These are phyloP conservation scores for Enhydra lutris DNA, from an alignment of 2,113 vertebrate species.

Conservation along the genomic window DNA sequence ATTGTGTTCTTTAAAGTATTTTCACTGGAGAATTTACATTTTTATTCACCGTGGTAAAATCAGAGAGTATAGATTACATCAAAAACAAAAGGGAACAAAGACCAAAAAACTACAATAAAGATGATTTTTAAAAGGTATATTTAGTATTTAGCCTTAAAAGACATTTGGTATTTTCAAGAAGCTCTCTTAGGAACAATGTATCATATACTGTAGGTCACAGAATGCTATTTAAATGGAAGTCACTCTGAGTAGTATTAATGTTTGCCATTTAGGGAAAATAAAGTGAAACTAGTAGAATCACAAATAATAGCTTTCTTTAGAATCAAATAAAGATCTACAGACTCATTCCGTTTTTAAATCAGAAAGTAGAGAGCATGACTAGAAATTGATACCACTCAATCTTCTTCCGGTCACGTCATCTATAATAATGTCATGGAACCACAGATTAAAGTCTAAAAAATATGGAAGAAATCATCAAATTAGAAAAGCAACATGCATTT, in stretches of 20 bases:
- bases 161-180: neutral
- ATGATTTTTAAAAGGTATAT: neutral
- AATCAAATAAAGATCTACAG: neutral
- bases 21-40: neutral
- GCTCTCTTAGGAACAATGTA: neutral
- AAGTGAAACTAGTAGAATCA: neutral
- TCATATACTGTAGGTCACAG: neutral
- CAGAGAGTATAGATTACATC: neutral
- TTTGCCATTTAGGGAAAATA: slow-evolving; percentile 16
- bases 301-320: neutral
- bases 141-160: neutral
- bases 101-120: neutral
- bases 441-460: neutral
- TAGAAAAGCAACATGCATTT: neutral
- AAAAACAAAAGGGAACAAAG: neutral
- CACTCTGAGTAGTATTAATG: neutral
- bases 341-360: neutral
- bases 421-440: neutral
- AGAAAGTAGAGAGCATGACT: neutral
- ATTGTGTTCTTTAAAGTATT: neutral
- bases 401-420: neutral
- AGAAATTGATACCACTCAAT: neutral
- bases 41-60: neutral
- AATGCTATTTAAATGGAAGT: neutral
- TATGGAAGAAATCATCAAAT: neutral